Percentiles rank a stretch among this genome's conserved stretches.
Conservation (phyloP, 1,140 invertebrate species). For the Latrodectus geometricus region DNA sequence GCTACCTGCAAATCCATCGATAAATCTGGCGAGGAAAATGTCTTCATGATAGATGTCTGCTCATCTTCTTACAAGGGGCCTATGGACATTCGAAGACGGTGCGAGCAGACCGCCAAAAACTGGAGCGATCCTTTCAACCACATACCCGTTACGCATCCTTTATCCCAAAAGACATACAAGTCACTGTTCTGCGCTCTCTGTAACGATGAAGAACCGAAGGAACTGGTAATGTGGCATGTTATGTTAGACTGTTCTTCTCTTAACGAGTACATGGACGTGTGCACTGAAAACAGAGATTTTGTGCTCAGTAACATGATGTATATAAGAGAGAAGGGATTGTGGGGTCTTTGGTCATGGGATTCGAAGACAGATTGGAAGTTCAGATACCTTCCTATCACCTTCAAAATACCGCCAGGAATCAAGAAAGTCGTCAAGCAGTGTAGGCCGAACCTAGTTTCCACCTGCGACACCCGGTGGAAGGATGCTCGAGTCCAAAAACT, state of each 20-base stretch:
- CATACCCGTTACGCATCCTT: slow-evolving; percentile 32
- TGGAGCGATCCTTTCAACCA: slow-evolving; percentile 51
- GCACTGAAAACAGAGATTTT: slow-evolving; percentile 36
- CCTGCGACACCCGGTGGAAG: slow-evolving; percentile 12
- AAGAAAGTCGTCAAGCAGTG: slow-evolving; percentile 19
- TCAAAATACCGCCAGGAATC: not conserved
- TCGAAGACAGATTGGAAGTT: slow-evolving; percentile 48
- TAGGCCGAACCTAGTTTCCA: slow-evolving; percentile 11
- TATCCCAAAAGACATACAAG: slow-evolving; percentile 37
- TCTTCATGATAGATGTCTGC: slow-evolving; percentile 45
- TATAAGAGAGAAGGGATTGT: slow-evolving; percentile 33
- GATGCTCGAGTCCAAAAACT: not conserved
- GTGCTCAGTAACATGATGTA: slow-evolving; percentile 52
- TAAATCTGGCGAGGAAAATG: not conserved
- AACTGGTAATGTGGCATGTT: slow-evolving; percentile 49
- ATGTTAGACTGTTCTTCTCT: slow-evolving; percentile 27
- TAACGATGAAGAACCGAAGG: slow-evolving; percentile 19
- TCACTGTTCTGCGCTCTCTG: slow-evolving; percentile 49
- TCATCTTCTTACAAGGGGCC: slow-evolving; percentile 16
- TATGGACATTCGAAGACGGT: slow-evolving; percentile 1
- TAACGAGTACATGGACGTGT: slow-evolving; percentile 1
- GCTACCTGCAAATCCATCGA: not conserved
- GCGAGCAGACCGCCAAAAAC: slow-evolving; percentile 26
- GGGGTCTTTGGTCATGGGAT: slow-evolving; percentile 50
- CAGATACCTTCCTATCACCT: slow-evolving; percentile 5